These are phyloP conservation scores for Pelodiscus sinensis DNA, from an alignment of 2,113 vertebrate species.

Conservation along the genomic window DNA sequence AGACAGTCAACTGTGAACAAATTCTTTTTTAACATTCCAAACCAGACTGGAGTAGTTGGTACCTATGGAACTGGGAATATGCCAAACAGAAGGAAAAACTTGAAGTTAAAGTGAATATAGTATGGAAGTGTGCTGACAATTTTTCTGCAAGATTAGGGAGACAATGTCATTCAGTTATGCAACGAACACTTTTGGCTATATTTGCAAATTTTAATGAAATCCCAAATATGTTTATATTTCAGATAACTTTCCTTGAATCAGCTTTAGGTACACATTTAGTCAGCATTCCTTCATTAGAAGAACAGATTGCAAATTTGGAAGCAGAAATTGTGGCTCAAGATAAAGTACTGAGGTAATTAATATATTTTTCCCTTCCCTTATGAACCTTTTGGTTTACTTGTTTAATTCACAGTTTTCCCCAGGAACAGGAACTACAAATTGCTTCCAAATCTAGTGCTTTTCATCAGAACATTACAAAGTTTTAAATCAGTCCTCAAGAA, in stretches of 20 bases:
- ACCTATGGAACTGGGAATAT: neutral
- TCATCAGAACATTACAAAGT: neutral
- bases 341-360: conserved; percentile 85
- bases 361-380: neutral
- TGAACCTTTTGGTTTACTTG: neutral
- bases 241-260: conserved; percentile 81
- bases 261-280: conserved; percentile 68
- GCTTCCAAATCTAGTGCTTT: neutral
- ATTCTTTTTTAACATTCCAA: rapidly evolving
- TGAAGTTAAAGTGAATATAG: neutral
- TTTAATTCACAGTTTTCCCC: neutral
- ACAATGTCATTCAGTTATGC: neutral
- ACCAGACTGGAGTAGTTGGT: neutral
- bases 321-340: conserved; percentile 86
- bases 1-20: neutral
- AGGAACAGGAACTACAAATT: neutral
- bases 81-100: neutral
- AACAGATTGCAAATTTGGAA: conserved; percentile 86
- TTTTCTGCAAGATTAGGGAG: neutral
- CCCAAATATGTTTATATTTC: conserved; percentile 62
- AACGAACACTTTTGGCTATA: neutral
- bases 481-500: neutral
- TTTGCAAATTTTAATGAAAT: neutral
- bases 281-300: conserved; percentile 82
- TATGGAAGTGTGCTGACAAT: neutral